phyloP scores from a whole-genome alignment of 2,113 vertebrate genomes.

The Pycnonotus jocosus region DNA sequence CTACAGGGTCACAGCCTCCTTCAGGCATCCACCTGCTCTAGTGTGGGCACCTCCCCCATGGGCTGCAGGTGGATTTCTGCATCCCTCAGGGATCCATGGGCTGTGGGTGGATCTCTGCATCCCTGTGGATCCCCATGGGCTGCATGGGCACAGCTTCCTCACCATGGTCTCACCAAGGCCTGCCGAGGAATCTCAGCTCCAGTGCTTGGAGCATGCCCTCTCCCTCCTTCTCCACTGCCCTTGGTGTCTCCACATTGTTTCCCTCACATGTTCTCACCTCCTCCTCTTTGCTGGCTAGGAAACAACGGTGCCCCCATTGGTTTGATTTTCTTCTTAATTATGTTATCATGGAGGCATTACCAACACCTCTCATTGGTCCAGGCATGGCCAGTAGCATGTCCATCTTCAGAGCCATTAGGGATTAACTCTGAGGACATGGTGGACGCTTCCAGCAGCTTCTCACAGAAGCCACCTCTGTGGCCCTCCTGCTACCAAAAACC shows the following conservation, averaged over 20 bases:
- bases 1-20: not conserved
- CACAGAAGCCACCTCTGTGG: not conserved
- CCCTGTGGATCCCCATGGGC: not conserved
- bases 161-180: fast-evolving
- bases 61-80: not conserved
- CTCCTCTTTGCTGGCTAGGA: not conserved
- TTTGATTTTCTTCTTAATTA: not conserved
- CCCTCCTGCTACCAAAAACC: not conserved
- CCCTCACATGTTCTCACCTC: not conserved
- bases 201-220: fast-evolving
- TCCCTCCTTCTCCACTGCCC: no score
- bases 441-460: not conserved
- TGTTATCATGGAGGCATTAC: not conserved
- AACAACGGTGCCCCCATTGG: not conserved
- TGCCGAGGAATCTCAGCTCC: not conserved
- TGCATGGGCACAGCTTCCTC: not conserved
- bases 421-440: not conserved
- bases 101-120: not conserved
- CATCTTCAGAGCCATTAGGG: not conserved
- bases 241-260: not conserved
- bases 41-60: fast-evolving
- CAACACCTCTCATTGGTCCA: not conserved
- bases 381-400: fast-evolving
- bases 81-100: not conserved
- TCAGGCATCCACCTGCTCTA: fast-evolving